Percentiles rank a stretch among this genome's conserved stretches.
phyloP scores from a whole-genome alignment of 2,888 invertebrate genomes.

The Sinohyriopsis cumingii region DNA sequence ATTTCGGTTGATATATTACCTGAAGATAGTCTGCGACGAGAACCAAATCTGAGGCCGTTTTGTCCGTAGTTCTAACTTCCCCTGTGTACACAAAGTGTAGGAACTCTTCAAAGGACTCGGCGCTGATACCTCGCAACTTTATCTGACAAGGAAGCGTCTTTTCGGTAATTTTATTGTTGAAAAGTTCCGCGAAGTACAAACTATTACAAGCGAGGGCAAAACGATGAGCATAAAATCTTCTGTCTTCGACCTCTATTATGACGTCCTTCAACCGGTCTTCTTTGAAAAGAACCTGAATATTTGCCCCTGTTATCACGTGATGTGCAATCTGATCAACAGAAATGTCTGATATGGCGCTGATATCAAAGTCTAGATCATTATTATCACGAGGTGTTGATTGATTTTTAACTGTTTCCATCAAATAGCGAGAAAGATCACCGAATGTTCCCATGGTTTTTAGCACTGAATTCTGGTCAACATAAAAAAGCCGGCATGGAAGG shows the following conservation, averaged over 20 bases:
- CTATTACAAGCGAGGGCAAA: slow-evolving; percentile 55
- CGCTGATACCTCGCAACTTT: slow-evolving; percentile 42
- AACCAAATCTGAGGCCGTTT: slow-evolving; percentile 44
- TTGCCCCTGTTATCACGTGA: slow-evolving; percentile 47
- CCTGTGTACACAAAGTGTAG: slow-evolving; percentile 53
- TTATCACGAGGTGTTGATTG: too few species aligned
- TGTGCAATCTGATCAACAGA: slow-evolving; percentile 45
- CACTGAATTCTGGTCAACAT: too few species aligned
- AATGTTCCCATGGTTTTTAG: too few species aligned
- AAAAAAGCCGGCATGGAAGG: too few species aligned
- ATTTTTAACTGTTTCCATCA: too few species aligned
- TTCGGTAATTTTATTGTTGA: slow-evolving; percentile 23
- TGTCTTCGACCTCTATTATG: slow-evolving; percentile 40
- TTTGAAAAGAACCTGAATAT: slow-evolving; percentile 58
- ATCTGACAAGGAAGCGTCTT: slow-evolving; percentile 42
- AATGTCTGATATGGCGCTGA: slow-evolving; percentile 3
- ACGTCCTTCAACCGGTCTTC: slow-evolving; percentile 54
- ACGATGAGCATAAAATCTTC: slow-evolving; percentile 53
- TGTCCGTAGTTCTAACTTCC: slow-evolving; percentile 27
- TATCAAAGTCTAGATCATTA: too few species aligned
- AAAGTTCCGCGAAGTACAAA: slow-evolving; percentile 50
- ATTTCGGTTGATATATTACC: slow-evolving; percentile 9
- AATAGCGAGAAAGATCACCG: too few species aligned
- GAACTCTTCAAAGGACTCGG: slow-evolving; percentile 47
- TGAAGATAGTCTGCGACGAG: slow-evolving; percentile 44